Evolutionary conservation across 1,140 invertebrate species (phyloP), one percentile per base, ranked within the genome.

Genomic region (Meloidogyne hapla): DNA sequence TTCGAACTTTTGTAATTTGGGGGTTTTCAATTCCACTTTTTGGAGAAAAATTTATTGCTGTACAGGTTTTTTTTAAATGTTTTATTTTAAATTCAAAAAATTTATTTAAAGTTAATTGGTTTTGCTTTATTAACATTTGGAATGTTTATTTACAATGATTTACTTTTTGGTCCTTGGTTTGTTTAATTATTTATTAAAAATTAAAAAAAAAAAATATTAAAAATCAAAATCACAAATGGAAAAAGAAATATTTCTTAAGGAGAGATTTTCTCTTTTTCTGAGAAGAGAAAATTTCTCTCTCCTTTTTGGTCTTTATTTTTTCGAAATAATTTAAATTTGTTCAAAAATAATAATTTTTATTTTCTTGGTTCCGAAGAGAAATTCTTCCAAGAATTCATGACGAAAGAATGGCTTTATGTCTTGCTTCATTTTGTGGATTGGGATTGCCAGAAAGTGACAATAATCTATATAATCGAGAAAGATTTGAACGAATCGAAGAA

Each of bases 1-100:
- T 96, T 9, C 89, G 95, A 77, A 95, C 94, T 0, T 88, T 97
- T 13, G 90, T 96, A 4, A 93, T 97, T 83, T 98, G 94, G 94
- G 87, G 91, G 38, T 90, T 94, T 56, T 92, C 92, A 1, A 88
- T 97, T 33, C 87, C 87, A 8, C 88, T 94, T 15, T 84, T 89
- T 6, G 94, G 92, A 91, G 93, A 96, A 88, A 77, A 82, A 0
- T 94, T 95, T 83, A 92, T 94, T 87, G 90, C 91, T 83, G 56
- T 84, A 18, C 79, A 80, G 81, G 79, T 80, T 38, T 70, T 33
- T 28, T 74, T 21, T 18, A 64, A 38, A 65, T 2, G 1, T 62
- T 13, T 62, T 25, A 70, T 70, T 45, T 70, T 67, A 23, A 70
- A 18, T 63, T n/a, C n/a, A n/a, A n/a, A 23, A 38, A 40, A 68